Percentiles rank a stretch among this genome's conserved stretches.
Conservation (phyloP, 2,797 vertebrate genomes). For the Megaceryle alcyon region DNA sequence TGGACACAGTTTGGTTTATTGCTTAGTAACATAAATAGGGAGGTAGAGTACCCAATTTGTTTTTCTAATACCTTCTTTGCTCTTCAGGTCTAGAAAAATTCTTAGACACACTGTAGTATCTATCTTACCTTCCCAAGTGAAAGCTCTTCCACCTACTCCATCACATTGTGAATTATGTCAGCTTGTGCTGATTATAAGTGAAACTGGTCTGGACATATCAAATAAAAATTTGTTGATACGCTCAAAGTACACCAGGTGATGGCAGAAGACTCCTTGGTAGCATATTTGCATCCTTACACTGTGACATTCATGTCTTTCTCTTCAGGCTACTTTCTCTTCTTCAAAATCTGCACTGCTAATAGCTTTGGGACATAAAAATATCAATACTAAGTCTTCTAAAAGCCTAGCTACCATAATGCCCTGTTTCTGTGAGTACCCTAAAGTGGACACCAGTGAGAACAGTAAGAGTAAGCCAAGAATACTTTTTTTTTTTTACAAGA, state of each 20-base stretch:
- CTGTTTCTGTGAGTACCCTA: neutral
- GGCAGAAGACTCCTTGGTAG: neutral
- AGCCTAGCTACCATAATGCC: neutral
- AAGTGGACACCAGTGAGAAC: neutral
- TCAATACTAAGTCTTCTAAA: neutral
- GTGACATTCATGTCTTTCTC: neutral
- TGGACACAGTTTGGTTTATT: neutral
- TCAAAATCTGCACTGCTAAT: neutral
- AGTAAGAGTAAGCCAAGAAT: neutral
- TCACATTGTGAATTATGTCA: neutral
- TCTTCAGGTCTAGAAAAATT: neutral
- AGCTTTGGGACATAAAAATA: neutral
- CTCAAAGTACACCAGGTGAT: neutral
- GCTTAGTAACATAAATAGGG: neutral
- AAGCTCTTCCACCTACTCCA: neutral
- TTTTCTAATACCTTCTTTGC: neutral
- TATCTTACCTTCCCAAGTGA: neutral
- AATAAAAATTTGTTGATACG: neutral
- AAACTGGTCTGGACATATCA: neutral
- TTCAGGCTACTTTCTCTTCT: neutral
- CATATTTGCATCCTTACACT: neutral
- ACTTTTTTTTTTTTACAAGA: neutral
- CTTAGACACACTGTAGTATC: neutral
- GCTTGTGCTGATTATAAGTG: neutral
- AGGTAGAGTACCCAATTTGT: neutral